Conservation (phyloP, 2,888 invertebrate species). For the Pollenia amentaria region DNA sequence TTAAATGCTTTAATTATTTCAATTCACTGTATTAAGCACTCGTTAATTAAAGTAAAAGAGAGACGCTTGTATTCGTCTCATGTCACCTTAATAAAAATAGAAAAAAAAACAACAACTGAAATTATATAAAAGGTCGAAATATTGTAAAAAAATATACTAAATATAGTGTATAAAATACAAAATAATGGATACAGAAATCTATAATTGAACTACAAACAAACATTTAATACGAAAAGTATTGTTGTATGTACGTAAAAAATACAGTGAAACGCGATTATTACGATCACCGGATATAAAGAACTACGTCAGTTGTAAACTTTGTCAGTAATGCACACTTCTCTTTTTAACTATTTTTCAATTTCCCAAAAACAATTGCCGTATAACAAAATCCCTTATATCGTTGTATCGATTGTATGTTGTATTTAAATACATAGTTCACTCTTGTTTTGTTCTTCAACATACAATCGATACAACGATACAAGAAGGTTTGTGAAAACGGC, state of each 20-base stretch:
- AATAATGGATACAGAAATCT: slow-evolving; percentile 67
- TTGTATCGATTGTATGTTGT: too few species aligned
- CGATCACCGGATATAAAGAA: too few species aligned
- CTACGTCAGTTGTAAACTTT: too few species aligned
- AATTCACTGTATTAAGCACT: slow-evolving; percentile 7
- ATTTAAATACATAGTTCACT: too few species aligned
- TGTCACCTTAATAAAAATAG: slow-evolving; percentile 41
- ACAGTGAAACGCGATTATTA: not conserved
- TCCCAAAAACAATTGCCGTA: too few species aligned
- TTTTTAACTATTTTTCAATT: too few species aligned
- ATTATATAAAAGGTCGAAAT: slow-evolving; percentile 40
- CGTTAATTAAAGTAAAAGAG: not conserved
- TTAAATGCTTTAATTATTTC: not conserved
- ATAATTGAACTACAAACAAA: slow-evolving; percentile 53
- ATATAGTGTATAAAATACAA: slow-evolving; percentile 17
- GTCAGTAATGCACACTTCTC: too few species aligned
- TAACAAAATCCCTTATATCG: too few species aligned
- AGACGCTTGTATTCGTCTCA: slow-evolving; percentile 7
- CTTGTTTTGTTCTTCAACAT: too few species aligned
- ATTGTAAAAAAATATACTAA: not conserved
- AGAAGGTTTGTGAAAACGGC: too few species aligned
- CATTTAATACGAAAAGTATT: not conserved
- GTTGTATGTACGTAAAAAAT: slow-evolving; percentile 3
- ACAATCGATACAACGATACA: too few species aligned
- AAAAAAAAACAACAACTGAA: slow-evolving; percentile 35